phyloP scores from a whole-genome alignment of 2,113 vertebrate species.

The Oceanodroma tethys region DNA sequence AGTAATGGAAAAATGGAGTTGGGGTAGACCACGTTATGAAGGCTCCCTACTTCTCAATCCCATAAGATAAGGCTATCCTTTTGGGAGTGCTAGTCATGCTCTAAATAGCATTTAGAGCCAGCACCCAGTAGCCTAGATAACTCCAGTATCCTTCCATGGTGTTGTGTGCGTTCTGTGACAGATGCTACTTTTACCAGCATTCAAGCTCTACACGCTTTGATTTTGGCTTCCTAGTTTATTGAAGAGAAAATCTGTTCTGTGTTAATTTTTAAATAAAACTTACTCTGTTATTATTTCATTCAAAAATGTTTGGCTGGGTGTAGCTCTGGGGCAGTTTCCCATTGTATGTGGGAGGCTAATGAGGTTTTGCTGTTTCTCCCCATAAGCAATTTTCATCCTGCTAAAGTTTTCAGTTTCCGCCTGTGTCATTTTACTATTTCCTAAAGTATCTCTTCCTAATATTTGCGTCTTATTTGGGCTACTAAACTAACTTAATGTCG shows the following conservation, averaged over 20 bases:
- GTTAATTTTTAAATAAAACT: slow-evolving; percentile 17
- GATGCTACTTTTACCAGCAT: not conserved
- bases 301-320: not conserved
- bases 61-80: not conserved
- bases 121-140: not conserved
- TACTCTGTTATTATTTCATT: not conserved
- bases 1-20: not conserved
- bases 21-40: not conserved
- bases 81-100: not conserved
- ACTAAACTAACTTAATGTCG: not conserved
- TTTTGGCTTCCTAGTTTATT: not conserved
- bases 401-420: not conserved
- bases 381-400: not conserved
- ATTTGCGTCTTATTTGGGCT: not conserved
- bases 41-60: not conserved
- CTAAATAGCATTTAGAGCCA: not conserved
- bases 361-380: not conserved
- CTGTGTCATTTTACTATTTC: not conserved
- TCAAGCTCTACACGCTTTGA: not conserved
- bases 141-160: not conserved
- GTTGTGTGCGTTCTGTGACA: not conserved
- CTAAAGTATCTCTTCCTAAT: not conserved
- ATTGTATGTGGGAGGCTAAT: not conserved
- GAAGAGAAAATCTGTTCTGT: slow-evolving; percentile 18
- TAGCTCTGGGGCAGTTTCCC: not conserved